A percentile compares a stretch with the other conserved stretches of the same genome.
Evolutionary conservation across 2,113 vertebrate genomes (phyloP).

Genomic region (Mystacornis crossleyi): DNA sequence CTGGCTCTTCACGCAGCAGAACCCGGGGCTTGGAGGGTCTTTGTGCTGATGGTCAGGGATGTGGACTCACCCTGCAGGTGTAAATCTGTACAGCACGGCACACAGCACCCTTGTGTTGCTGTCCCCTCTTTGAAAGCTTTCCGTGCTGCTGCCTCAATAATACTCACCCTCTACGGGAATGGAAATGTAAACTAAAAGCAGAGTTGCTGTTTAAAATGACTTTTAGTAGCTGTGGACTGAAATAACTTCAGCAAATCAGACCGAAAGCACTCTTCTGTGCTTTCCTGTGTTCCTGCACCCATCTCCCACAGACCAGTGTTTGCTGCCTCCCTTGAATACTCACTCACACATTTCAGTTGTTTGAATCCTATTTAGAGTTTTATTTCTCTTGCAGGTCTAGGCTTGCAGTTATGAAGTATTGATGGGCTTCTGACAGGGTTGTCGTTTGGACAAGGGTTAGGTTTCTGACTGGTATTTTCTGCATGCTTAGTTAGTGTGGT

Average conservation of each 20-base stretch:
- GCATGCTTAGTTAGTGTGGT: not conserved
- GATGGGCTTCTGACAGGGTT: constrained; percentile 65
- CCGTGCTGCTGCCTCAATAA: not conserved
- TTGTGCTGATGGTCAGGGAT: not conserved
- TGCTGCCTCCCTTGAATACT: not conserved
- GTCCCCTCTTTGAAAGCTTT: not conserved
- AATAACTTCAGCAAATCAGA: not conserved
- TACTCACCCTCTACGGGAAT: not conserved
- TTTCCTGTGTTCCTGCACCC: not conserved
- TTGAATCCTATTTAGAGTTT: constrained; percentile 23
- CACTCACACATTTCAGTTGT: not conserved
- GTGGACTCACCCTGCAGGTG: not conserved
- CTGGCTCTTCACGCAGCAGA: not conserved
- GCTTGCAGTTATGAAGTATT: constrained; percentile 64
- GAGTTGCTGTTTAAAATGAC: not conserved
- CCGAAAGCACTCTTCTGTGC: not conserved
- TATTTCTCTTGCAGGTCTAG: constrained; percentile 66
- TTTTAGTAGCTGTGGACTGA: not conserved
- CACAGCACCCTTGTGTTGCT: not conserved
- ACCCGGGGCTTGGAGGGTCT: not conserved
- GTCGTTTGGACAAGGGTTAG: constrained; percentile 51
- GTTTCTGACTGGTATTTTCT: constrained; percentile 46
- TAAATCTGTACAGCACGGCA: not conserved
- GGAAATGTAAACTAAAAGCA: not conserved
- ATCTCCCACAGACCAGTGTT: not conserved